Base-by-base conservation (phyloP, 2,888 invertebrate species). In the Leucania comma region DNA sequence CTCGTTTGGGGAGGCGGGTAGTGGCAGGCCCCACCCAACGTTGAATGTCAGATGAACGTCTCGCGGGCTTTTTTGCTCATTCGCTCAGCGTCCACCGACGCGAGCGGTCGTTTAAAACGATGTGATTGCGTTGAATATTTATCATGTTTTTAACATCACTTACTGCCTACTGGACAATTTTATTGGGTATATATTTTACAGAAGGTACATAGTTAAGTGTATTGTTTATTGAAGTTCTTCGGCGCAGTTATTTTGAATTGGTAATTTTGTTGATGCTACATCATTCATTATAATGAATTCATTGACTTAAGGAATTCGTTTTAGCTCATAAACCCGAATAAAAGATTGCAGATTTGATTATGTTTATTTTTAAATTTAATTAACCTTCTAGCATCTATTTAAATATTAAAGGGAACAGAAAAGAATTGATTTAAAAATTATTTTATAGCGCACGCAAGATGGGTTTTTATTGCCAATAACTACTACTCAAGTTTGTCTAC, bases 1-100 rank as follows among this genome's bases (percentile, higher is more conserved):
- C 93, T 91, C 87, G 89, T 87, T 90, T 87, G 80, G 80, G 90
- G 91, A 93, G 95, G 95, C 95, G 95, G 95, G 92, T 86, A 86
- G 86, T 83, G 84, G 86, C 76, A 88, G 86, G 93, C 94, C 88
- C 94, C 94, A 90, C 94, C 94, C 94, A 88, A 75, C 88, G 89
- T 90, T 89, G 81, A 87, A 84, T 92, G 94, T 92, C 93, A 93
- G 95, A 95, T 95, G 92, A 94, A 86, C 86, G 93, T 94, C 94
- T 90, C 89, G 86, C 76, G 83, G 79, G 88, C 89, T 92, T 92
- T 94, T 95, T 94, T 93, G 92, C 84, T 94, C 95, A 95, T 92
- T 95, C 95, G 90, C 90, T 88, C 90, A 81, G 88, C 91, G 93
- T 88, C 90, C 85, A 89, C 82, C 86, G 93, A 86, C 88, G 90